Evolutionary conservation across 1,140 invertebrate species (phyloP).

Genomic region (Drosophila pruinosa): DNA sequence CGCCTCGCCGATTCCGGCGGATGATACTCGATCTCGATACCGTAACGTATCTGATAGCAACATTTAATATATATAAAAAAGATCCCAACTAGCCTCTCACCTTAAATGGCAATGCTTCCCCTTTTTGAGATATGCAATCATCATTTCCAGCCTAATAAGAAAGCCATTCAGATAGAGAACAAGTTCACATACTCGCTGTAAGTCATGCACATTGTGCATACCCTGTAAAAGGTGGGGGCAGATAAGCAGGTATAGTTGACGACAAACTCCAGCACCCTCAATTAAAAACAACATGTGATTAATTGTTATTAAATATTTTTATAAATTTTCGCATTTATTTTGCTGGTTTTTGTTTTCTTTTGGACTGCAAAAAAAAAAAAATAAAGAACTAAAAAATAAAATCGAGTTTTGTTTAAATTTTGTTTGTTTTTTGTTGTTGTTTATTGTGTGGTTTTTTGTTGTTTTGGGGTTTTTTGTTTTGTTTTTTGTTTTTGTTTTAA

Average conservation of each 20-base stretch:
- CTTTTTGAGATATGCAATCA: constrained; percentile 10
- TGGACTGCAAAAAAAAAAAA: constrained; percentile 28
- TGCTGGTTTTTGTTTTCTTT: neutral
- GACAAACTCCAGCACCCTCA: too few species aligned
- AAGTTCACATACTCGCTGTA: constrained; percentile 1
- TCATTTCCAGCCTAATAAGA: constrained; percentile 5
- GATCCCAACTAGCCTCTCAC: neutral
- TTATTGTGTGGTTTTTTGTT: constrained; percentile 51
- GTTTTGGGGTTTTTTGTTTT: constrained; percentile 29
- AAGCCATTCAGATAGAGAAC: neutral
- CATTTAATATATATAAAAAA: neutral
- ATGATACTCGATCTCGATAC: neutral
- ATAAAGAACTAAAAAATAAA: constrained; percentile 23
- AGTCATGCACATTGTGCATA: neutral
- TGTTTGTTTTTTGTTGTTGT: constrained; percentile 41
- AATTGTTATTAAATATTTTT: constrained; percentile 32
- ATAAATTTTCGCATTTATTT: constrained; percentile 9
- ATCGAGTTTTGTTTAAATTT: constrained; percentile 46
- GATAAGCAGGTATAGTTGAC: neutral
- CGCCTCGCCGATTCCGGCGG: constrained; percentile 1
- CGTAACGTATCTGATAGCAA: too few species aligned
- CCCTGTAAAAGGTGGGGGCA: neutral
- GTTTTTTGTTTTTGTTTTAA: constrained; percentile 27
- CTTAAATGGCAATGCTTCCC: neutral
- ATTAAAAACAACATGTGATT: neutral